Percentiles rank a stretch among this genome's conserved stretches.
phyloP scores from a whole-genome alignment of 2,797 vertebrate genomes.

The Chelmon rostratus region DNA sequence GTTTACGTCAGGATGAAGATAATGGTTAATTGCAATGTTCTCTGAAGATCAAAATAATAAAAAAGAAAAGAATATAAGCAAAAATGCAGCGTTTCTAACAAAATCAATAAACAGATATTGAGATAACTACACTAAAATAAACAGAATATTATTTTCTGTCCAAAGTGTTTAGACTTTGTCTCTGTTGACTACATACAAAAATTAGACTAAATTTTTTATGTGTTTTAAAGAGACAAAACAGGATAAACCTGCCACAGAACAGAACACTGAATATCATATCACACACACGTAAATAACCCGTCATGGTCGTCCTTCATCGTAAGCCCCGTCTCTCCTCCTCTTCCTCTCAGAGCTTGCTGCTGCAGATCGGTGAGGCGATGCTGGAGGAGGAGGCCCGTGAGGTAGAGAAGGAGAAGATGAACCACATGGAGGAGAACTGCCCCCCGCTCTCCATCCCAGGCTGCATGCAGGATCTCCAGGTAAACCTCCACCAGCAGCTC shows the following conservation, averaged over 20 bases:
- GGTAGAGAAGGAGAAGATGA: constrained; percentile 62
- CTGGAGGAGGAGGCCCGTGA: constrained; percentile 71
- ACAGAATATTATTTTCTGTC: too few relatives aligned
- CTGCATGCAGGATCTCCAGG: constrained; percentile 79
- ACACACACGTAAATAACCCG: too few relatives aligned
- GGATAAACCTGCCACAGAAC: background rate
- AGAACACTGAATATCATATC: too few relatives aligned
- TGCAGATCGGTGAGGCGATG: constrained; percentile 76
- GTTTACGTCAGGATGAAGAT: too few relatives aligned
- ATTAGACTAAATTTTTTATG: background rate
- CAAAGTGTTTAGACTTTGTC: background rate
- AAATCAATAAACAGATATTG: background rate
- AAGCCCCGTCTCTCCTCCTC: background rate
- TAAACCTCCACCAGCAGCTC: constrained; percentile 33
- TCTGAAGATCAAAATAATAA: background rate
- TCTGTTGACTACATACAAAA: background rate
- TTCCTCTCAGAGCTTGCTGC: constrained; percentile 78
- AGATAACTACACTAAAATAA: background rate
- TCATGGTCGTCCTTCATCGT: too few relatives aligned
- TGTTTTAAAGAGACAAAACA: background rate
- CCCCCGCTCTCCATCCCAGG: constrained; percentile 54
- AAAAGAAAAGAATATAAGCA: too few relatives aligned
- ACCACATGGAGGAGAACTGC: constrained; percentile 79
- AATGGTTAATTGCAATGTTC: too few relatives aligned
- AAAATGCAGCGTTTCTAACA: background rate